Percentiles rank a stretch among this genome's conserved stretches.
Conservation (phyloP, 37 sponge, comb jelly and placozoan genomes). For the Oscarella lobularis region DNA sequence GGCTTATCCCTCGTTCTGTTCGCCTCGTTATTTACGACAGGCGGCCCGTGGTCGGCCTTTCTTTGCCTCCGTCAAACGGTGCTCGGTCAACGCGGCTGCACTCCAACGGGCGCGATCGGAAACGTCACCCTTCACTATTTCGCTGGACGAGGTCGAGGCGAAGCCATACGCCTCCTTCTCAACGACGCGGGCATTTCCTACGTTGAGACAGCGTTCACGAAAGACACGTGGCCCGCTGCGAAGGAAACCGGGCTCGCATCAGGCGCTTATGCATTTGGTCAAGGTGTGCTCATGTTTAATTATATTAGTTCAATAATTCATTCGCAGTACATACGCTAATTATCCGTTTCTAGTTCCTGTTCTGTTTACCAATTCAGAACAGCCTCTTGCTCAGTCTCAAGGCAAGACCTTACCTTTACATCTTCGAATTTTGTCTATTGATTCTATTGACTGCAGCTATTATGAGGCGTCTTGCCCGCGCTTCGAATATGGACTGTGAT, state of each 20-base stretch:
- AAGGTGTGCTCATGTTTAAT: slow-evolving; percentile 2
- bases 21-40: no score
- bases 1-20: no score
- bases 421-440: no score
- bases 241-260: slow-evolving; percentile 38
- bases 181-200: slow-evolving; percentile 21
- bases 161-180: neutral
- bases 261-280: slow-evolving; percentile 18
- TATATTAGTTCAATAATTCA: neutral
- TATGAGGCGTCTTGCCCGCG: neutral
- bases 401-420: no score
- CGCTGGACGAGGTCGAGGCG: slow-evolving; percentile 5
- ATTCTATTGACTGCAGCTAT: slow-evolving; percentile 8
- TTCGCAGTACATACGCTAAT: neutral
- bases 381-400: no score
- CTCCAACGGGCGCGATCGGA: neutral
- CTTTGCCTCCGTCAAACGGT: neutral
- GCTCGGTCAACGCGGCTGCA: neutral
- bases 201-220: neutral
- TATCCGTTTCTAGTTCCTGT: no score
- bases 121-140: slow-evolving; percentile 7
- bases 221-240: slow-evolving; percentile 12
- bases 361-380: no score
- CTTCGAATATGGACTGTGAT: neutral
- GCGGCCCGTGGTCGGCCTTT: no score